Percentiles rank a stretch among this genome's conserved stretches.
phyloP scores from a whole-genome alignment of 2,888 invertebrate genomes.

The Mesorhabditis sp. region DNA sequence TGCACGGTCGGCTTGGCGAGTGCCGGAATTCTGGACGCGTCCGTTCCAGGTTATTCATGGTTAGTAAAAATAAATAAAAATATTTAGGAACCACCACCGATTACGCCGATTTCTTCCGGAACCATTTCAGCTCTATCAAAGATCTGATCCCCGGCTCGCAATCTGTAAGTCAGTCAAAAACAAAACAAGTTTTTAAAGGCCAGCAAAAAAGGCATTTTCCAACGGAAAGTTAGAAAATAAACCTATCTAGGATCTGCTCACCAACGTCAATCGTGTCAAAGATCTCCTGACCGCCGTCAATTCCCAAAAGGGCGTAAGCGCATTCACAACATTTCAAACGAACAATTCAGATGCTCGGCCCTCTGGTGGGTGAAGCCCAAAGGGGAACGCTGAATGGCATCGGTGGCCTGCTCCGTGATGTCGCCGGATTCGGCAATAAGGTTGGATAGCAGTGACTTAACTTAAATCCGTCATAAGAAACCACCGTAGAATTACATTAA shows the following conservation, averaged over 20 bases:
- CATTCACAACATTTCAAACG: not conserved
- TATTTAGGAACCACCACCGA: slow-evolving; percentile 23
- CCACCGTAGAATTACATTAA: slow-evolving; percentile 12
- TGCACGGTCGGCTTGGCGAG: not conserved
- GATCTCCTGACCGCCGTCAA: slow-evolving; percentile 38
- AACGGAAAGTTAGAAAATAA: not conserved
- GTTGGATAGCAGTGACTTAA: slow-evolving; percentile 19
- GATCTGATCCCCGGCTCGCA: slow-evolving; percentile 35
- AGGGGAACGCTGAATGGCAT: slow-evolving; percentile 38
- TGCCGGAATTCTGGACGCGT: not conserved
- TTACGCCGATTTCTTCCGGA: slow-evolving; percentile 38
- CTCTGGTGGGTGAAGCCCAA: slow-evolving; percentile 38
- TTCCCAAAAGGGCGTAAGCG: not conserved
- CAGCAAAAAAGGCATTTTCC: no score
- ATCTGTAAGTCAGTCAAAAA: slow-evolving; percentile 13
- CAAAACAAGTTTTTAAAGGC: not conserved
- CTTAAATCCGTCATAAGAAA: not conserved
- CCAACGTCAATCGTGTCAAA: slow-evolving; percentile 37
- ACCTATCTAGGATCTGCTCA: slow-evolving; percentile 26
- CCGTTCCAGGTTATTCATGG: not conserved
- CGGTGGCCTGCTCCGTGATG: slow-evolving; percentile 27
- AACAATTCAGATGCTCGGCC: slow-evolving; percentile 22
- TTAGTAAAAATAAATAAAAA: not conserved
- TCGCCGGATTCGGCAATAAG: slow-evolving; percentile 31
- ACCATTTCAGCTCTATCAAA: slow-evolving; percentile 31